These are phyloP conservation scores for Watsonalla binaria DNA, from an alignment of 2,888 invertebrate genomes.

Conservation along the genomic window DNA sequence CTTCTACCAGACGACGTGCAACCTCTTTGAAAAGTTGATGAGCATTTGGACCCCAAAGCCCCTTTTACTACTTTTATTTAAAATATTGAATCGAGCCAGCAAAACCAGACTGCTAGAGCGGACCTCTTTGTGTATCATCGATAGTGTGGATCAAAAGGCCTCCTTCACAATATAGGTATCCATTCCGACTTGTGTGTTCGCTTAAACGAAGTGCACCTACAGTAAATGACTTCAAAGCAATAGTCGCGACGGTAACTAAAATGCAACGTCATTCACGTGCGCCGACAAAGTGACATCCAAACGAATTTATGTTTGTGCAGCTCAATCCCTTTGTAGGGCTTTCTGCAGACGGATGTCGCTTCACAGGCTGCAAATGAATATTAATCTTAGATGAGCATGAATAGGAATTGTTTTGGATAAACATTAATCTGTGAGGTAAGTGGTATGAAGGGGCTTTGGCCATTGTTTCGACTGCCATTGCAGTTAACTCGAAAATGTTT, in stretches of 20 bases:
- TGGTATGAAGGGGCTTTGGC: neutral
- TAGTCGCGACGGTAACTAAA: neutral
- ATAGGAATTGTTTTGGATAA: neutral
- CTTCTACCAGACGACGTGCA: too few relatives aligned
- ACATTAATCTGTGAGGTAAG: neutral
- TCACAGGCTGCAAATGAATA: neutral
- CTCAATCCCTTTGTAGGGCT: neutral
- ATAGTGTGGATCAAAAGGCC: too few relatives aligned
- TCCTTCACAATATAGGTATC: too few relatives aligned
- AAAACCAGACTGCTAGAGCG: too few relatives aligned
- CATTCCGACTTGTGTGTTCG: neutral
- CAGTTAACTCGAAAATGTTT: too few relatives aligned
- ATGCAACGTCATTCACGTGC: neutral
- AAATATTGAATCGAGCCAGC: too few relatives aligned
- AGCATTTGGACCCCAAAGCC: too few relatives aligned
- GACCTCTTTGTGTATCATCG: too few relatives aligned
- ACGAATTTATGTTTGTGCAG: neutral
- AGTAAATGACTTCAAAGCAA: neutral
- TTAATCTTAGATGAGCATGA: neutral
- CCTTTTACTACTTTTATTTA: too few relatives aligned
- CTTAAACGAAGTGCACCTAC: too few relatives aligned
- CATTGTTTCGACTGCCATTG: neutral
- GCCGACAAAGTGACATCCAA: neutral
- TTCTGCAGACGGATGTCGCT: neutral
- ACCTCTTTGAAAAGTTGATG: too few relatives aligned